A percentile compares a stretch with the other conserved stretches of the same genome.
phyloP scores from a whole-genome alignment of 2,113 vertebrate species.

The Crotalus tigris region DNA sequence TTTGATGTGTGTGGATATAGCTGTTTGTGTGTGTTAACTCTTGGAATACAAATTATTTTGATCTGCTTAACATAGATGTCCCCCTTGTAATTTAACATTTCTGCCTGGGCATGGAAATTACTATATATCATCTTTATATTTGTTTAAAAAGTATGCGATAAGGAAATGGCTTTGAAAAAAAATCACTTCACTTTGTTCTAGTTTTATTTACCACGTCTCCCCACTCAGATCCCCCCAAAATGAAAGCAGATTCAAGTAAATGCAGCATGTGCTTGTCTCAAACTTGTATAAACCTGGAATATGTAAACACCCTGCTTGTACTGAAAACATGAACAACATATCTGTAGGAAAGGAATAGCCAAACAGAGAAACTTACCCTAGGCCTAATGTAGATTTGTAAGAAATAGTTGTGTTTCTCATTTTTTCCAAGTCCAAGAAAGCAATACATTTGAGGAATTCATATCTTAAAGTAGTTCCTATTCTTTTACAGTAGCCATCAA shows the following conservation, averaged over 20 bases:
- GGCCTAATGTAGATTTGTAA: not conserved
- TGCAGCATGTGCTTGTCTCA: not conserved
- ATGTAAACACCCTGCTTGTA: too few relatives aligned
- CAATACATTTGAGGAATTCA: not conserved
- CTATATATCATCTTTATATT: not conserved
- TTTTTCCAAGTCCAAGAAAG: not conserved
- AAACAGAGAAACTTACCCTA: too few relatives aligned
- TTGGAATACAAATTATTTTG: slow-evolving; percentile 22
- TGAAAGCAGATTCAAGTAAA: not conserved
- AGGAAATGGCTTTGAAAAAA: slow-evolving; percentile 47
- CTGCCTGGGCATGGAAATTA: slow-evolving; percentile 58
- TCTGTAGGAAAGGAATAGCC: too few relatives aligned
- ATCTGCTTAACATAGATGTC: not conserved
- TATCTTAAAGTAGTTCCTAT: not conserved
- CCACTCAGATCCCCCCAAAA: not conserved
- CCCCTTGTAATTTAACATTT: slow-evolving; percentile 31
- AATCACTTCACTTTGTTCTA: slow-evolving; percentile 41
- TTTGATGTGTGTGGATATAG: not conserved
- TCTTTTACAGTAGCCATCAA: not conserved
- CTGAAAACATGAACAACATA: too few relatives aligned
- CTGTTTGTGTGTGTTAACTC: too few relatives aligned
- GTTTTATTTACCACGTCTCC: not conserved
- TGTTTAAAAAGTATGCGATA: slow-evolving; percentile 1
- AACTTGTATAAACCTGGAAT: not conserved
- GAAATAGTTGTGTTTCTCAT: not conserved